A percentile compares a stretch with the other conserved stretches of the same genome.
These are phyloP conservation scores for Enteromius radiatus DNA, from an alignment of 2,797 vertebrate genomes.

Conservation along the genomic window DNA sequence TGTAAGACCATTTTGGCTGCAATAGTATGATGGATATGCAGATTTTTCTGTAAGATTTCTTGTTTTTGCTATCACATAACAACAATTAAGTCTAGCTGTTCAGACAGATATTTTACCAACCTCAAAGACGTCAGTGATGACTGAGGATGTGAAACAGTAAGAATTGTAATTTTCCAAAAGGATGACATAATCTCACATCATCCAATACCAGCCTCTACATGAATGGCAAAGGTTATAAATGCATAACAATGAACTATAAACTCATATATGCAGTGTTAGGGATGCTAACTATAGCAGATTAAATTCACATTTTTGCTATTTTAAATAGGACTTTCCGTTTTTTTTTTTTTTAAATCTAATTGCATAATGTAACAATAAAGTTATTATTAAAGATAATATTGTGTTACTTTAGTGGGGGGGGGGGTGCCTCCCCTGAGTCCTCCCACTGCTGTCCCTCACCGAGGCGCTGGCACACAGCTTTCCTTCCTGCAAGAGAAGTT, in stretches of 20 bases:
- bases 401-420: too few relatives aligned
- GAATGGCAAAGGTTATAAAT: neutral
- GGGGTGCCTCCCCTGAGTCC: too few relatives aligned
- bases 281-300: neutral
- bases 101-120: conserved; percentile 7
- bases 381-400: too few relatives aligned
- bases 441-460: too few relatives aligned
- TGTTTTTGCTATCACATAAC: neutral
- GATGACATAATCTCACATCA: neutral
- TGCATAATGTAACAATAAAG: too few relatives aligned
- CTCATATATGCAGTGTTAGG: neutral
- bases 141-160: neutral
- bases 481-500: too few relatives aligned
- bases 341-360: too few relatives aligned
- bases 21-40: neutral
- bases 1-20: neutral
- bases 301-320: neutral
- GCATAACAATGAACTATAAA: neutral
- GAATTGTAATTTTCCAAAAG: neutral
- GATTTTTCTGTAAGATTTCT: neutral
- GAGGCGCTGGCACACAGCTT: too few relatives aligned
- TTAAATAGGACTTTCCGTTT: too few relatives aligned
- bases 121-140: neutral
- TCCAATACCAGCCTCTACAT: neutral
- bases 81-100: neutral